These are phyloP conservation scores for Bubo blakistoni DNA, from an alignment of 2,113 vertebrate species.

Conservation along the genomic window DNA sequence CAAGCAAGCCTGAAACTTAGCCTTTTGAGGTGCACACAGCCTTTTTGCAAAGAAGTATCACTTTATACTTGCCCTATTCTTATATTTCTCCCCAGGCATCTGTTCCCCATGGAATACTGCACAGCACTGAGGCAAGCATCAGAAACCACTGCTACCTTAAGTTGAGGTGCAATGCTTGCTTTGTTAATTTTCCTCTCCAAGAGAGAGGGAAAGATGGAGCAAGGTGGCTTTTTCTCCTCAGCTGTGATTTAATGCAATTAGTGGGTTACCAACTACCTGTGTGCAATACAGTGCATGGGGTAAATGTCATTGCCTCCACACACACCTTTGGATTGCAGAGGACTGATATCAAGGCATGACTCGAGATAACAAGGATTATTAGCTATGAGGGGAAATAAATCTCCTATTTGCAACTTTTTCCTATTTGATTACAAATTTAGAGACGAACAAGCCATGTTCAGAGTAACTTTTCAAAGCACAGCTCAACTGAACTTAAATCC, in stretches of 20 bases:
- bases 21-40: neutral
- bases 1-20: neutral
- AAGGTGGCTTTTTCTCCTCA: neutral
- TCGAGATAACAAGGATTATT: neutral
- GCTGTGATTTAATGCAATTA: neutral
- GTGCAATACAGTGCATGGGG: neutral
- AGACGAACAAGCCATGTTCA: neutral
- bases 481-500: neutral
- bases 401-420: neutral
- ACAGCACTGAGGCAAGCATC: neutral
- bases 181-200: neutral
- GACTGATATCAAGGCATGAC: neutral
- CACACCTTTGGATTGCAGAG: neutral
- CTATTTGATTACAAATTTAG: neutral
- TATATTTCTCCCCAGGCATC: neutral
- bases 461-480: neutral
- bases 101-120: neutral
- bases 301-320: neutral
- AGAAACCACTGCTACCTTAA: neutral
- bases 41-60: neutral
- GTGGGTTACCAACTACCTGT: neutral
- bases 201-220: neutral
- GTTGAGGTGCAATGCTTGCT: rapidly evolving
- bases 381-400: neutral
- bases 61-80: neutral